Conservation (phyloP, 2,113 vertebrate species). For the Antidorcas marsupialis region DNA sequence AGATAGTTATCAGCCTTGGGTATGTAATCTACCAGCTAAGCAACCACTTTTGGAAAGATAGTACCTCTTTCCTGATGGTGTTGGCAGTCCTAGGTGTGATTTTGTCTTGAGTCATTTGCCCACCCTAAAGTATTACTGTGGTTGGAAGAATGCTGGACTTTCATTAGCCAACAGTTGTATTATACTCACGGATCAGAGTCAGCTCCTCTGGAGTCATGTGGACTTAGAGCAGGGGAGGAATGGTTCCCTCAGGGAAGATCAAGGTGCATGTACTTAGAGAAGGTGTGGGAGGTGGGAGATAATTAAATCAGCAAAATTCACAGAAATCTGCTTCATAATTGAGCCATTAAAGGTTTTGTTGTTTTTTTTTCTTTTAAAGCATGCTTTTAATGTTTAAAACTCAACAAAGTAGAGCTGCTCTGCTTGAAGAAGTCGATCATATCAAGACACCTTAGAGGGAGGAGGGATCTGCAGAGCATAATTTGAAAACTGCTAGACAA, state of each 20-base stretch:
- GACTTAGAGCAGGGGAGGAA: background rate
- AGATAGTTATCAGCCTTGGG: conserved; percentile 7
- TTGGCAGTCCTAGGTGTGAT: background rate
- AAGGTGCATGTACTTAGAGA: background rate
- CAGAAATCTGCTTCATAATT: background rate
- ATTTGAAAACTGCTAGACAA: background rate
- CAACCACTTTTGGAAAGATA: background rate
- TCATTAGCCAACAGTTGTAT: background rate
- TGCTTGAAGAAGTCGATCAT: conserved; percentile 3
- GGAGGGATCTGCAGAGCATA: background rate
- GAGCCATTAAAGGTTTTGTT: background rate
- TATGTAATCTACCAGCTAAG: background rate
- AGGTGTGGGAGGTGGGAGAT: background rate
- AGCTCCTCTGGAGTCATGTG: background rate
- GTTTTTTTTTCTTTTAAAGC: background rate
- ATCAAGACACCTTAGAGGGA: background rate
- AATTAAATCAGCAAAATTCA: conserved; percentile 34
- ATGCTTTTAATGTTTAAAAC: background rate
- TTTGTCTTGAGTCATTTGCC: conserved; percentile 14
- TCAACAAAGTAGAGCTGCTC: background rate
- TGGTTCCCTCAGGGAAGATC: background rate
- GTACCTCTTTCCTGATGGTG: background rate
- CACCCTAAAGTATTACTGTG: background rate
- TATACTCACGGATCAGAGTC: background rate
- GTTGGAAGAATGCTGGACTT: background rate